Evolutionary conservation across 2,113 vertebrate species (phyloP), one percentile per base, ranked within the genome.

Genomic region (Thunnus thynnus): DNA sequence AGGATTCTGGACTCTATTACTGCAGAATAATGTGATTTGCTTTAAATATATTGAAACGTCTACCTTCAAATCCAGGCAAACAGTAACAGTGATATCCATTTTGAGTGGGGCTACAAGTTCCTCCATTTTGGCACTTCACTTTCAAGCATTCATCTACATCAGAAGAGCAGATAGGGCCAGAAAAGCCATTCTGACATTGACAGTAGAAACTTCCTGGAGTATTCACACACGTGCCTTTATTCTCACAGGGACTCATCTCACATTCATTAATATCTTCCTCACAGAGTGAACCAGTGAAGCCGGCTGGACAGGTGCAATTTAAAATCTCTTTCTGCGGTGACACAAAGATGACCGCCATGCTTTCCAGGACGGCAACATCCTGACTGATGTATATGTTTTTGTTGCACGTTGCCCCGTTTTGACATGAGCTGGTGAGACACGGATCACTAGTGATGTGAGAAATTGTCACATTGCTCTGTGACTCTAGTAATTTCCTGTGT

Each of bases 261-360:
- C 95, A 96, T 87, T 96, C 94, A 64, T 96, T 87, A 36, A 93
- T 80, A 78, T 95, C 94, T 25, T 82, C 27, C 57, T 95, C 94
- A 76, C 95, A 96, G n/a, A 90, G 79, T 16, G 52, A 82, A 44
- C 95, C 94, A 0, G 65, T 88, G 67, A 95, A 95, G 18, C 94
- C 94, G 0, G 30, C 52, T 4, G 57, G 80, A 60, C 95, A 96
- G 20, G 88, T 84, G 50, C 95, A 96, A 61, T 93, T 94, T 75
- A 94, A 94, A 32, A 94, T 77, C 22, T 92, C 92, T 69, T 90
- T 92, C 68, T 89, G 87, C 0, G 95, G 95, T 10, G 94, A 93
- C 27, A 94, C 94, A 75, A 96, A 94, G 61, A 95, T 94, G 50
- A 95, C 91, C 3, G 76, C 79, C 1, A 61, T 65, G 58, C 94